Base-by-base conservation (phyloP, 2,888 invertebrate genomes). In the Didymodactylos carnosus region DNA sequence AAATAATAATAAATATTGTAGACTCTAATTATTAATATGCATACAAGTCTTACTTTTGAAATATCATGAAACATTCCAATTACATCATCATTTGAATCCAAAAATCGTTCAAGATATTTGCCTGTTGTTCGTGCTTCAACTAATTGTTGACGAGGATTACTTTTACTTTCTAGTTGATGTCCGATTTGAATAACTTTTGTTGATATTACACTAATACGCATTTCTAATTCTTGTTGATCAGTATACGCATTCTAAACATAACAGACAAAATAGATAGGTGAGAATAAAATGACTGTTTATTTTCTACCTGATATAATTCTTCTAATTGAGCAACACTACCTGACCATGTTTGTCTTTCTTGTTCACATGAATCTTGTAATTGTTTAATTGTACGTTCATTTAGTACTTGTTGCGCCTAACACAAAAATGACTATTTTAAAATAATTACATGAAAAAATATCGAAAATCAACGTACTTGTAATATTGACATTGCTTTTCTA, bases 141-240 rank as follows among this genome's bases (percentile, higher is more conserved):
- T 0, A 94, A 93, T 75, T 97, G 86, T 23, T 94, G 90, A 75
- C 98, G 85, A 0, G 97, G 97, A 0, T 91, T 92, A 81, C 95
- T 91, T 0, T 97, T 93, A 77, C 92, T 94, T 79, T 98, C 97
- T 69, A 98, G 85, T 82, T 98, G 97, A 84, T 97, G 97, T 0
- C 97, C 98, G n/a, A 98, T 87, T 84, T 97, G 95, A 70, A 97
- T 88, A 0, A 98, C 97, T 84, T 95, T 92, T 0, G 94, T 94
- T 0, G 97, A 95, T 69, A 98, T 97, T 75, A 90, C 90, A 79
- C 94, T 95, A 80, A 98, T 95, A 79, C 94, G 89, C 79, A 92
- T 92, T 83, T 97, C 97, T 72, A 97, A 83, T 77, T 92, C 90
- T 62, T 62, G 62, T 62, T 62, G 62, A 62, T 35, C 62, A 4